Evolutionary conservation across 1,140 invertebrate genomes (phyloP).

Genomic region (Rhopalosiphum maidis): DNA sequence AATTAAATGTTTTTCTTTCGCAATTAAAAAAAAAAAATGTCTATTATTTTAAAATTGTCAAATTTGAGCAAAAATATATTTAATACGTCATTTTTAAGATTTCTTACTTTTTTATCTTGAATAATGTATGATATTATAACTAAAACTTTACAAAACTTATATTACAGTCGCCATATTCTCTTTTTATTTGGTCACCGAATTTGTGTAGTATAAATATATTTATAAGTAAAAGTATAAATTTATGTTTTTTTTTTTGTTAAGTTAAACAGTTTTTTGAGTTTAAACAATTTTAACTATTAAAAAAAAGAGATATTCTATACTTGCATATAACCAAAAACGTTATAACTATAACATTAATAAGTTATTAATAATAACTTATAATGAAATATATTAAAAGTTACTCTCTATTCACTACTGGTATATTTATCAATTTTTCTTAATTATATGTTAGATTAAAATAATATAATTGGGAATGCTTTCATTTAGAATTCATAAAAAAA

Average conservation of each 20-base stretch:
- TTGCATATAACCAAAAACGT: neutral
- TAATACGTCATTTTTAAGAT: neutral
- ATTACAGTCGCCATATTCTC: neutral
- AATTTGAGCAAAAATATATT: neutral
- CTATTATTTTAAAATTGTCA: neutral
- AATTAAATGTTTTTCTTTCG: neutral
- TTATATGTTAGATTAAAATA: no score
- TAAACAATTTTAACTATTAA: neutral
- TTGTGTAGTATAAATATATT: neutral
- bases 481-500: no score
- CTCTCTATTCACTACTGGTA: no score
- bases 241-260: neutral
- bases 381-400: no score
- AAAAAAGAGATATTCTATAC: neutral
- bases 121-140: neutral
- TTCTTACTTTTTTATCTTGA: neutral
- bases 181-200: neutral
- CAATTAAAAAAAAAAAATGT: neutral
- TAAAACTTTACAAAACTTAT: neutral
- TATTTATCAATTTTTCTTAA: no score
- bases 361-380: no score
- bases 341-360: no score
- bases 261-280: neutral
- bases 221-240: neutral
- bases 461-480: no score